phyloP scores from a whole-genome alignment of 1,140 invertebrate species.

The Tetragnatha versicolor region DNA sequence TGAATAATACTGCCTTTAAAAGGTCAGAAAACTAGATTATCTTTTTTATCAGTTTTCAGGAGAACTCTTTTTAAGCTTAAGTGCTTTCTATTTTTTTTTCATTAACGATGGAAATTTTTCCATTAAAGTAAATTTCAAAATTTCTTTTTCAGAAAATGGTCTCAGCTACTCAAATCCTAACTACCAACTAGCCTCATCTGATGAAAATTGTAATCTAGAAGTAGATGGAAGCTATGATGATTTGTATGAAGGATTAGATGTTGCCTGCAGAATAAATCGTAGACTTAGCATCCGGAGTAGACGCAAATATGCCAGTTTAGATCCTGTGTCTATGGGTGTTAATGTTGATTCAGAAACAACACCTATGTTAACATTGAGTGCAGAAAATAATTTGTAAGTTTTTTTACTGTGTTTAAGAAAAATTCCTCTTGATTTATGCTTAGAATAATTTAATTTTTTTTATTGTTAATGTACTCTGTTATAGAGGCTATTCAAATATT shows the following conservation, averaged over 20 bases:
- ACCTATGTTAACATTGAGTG: constrained; percentile 27
- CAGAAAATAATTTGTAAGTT: constrained; percentile 52
- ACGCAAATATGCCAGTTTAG: constrained; percentile 72
- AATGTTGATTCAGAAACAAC: constrained; percentile 69
- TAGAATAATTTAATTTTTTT: neutral
- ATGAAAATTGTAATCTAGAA: constrained; percentile 55
- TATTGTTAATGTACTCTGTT: neutral
- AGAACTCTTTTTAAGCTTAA: no score
- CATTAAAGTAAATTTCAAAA: no score
- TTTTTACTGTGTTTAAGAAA: neutral
- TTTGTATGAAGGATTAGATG: constrained; percentile 72
- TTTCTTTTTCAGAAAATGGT: constrained; percentile 83
- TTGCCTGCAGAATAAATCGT: constrained; percentile 65
- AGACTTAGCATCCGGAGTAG: constrained; percentile 66
- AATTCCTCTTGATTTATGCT: neutral
- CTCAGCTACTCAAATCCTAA: constrained; percentile 88
- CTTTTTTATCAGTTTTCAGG: no score
- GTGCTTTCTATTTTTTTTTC: no score
- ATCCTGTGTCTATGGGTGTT: constrained; percentile 77
- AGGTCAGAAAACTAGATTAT: no score
- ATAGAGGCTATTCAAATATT: neutral
- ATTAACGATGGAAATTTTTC: no score
- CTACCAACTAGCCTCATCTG: constrained; percentile 78
- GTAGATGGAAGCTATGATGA: constrained; percentile 56
- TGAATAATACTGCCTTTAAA: no score